Evolutionary conservation across 1,140 invertebrate genomes (phyloP).

Genomic region (Lepidurus apus): DNA sequence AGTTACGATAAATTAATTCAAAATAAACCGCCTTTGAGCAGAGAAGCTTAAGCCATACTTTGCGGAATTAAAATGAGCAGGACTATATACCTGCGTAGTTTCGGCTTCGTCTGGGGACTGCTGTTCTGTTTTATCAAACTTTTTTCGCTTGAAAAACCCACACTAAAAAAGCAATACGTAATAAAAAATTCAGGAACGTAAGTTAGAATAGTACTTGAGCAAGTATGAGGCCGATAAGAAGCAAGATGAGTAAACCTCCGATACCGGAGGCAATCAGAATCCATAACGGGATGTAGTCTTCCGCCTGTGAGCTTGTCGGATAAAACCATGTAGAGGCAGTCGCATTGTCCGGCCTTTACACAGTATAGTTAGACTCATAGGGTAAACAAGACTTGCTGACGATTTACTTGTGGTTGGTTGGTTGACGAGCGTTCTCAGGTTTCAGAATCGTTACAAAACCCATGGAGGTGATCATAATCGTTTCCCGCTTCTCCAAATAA

Average conservation of each 20-base stretch:
- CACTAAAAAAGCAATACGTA: not conserved
- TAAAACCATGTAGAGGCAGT: not conserved
- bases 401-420: not conserved
- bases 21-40: no score
- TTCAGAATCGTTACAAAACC: not conserved
- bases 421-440: not conserved
- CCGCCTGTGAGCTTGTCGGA: not conserved
- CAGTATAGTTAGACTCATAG: not conserved
- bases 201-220: not conserved
- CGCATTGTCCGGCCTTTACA: not conserved
- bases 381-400: not conserved
- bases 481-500: not conserved
- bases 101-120: not conserved
- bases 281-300: not conserved
- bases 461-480: not conserved
- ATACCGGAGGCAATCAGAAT: slow-evolving; percentile 5
- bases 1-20: no score
- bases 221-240: not conserved
- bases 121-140: not conserved
- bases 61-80: not conserved
- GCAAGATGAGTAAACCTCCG: not conserved
- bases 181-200: not conserved
- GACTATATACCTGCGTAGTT: not conserved
- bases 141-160: not conserved
- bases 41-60: no score